Evolutionary conservation across 2,113 vertebrate genomes (phyloP), one percentile per base, ranked within the genome.

Genomic region (Phrynocephalus versicolor): DNA sequence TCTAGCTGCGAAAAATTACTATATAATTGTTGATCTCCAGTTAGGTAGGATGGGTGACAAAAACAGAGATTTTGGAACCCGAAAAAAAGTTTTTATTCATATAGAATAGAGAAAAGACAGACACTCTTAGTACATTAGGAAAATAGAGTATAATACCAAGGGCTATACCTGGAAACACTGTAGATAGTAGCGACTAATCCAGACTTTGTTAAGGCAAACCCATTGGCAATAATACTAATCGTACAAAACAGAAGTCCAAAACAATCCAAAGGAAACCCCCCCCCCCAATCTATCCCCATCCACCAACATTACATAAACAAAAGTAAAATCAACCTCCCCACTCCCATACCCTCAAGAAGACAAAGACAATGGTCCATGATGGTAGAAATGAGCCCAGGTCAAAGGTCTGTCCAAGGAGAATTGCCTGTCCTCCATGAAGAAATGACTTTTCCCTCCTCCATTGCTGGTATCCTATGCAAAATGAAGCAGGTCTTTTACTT

Each of bases 121-220:
- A 81, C 70, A 86, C 69, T 80, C 23, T 80, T 81, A 80, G 58
- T 85, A 86, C 60, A 71, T 73, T 65, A 86, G 78, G 77, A 81
- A 86, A 86, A 85, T 62, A 81, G 58, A 85, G 69, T 74, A 73
- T 65, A n/a, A 81, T 81, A 81, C 78, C 78, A 86, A 80, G 58
- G 70, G 70, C 58, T 65, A 86, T 86, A 81, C 78, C 70, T 64
- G 78, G 78, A 72, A 37, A 55, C 37, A 57, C 55, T 65, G 33
- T 45, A 41, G 18, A 16, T 75, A n/a, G 30, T 70, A 7, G 25
- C 30, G 35, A 10, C 55, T 13, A 35, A 70, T 14, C 8, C 27
- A 13, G 19, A 55, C 58, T 41, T 70, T 58, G 13, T 85, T 80
- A 85, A 72, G 70, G 70, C 78, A 73, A 80, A 73, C 41, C 77